Evolutionary conservation across 2,888 invertebrate species (phyloP), one percentile per base, ranked within the genome.

Genomic region (Parelbella ahira): DNA sequence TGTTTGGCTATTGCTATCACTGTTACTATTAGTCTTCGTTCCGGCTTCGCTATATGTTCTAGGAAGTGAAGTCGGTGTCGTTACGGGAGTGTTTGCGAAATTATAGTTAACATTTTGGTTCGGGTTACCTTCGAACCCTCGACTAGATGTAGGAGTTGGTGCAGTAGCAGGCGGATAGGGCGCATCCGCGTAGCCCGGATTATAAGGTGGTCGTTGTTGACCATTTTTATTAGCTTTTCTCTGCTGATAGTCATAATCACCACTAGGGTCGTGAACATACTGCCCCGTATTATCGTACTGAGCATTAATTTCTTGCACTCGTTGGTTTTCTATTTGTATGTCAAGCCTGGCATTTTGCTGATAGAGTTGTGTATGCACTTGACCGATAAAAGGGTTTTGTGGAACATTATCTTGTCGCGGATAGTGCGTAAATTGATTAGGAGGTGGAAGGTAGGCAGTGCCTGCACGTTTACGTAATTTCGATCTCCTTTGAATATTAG

Each of bases 11-110:
- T 51, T 69, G 37, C 55, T 60, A 43, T 45, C 53, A 51, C 53
- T 60, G 38, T 47, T 45, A 89, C 89, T 53, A 89, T 89, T 57
- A 84, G 89, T 62, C 76, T 90, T 44, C 75, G 87, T 11, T 80
- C 88, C 50, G 76, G 81, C 49, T 75, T 80, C 60, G 49, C 63
- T 72, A 15, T n/a, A 27, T 34, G 48, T 57, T 33, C 33, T 64
- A 65, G 67, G 60, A 19, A 54, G 48, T n/a, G 63, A 53, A 21
- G 68, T 47, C 15, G 70, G 54, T n/a, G 76, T 67, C 36, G 72
- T 63, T 39, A 61, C 53, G 28, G 68, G 65, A 43, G 60, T 66
- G 60, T 65, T 75, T 32, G 59, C 54, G 52, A 67, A 78, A 53
- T 76, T 81, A 58, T 60, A 80, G 53, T 78, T 78, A 52, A 72